A percentile compares a stretch with the other conserved stretches of the same genome.
Evolutionary conservation across 1,140 invertebrate species (phyloP).

Genomic region (Pemphigus obesinymphae): DNA sequence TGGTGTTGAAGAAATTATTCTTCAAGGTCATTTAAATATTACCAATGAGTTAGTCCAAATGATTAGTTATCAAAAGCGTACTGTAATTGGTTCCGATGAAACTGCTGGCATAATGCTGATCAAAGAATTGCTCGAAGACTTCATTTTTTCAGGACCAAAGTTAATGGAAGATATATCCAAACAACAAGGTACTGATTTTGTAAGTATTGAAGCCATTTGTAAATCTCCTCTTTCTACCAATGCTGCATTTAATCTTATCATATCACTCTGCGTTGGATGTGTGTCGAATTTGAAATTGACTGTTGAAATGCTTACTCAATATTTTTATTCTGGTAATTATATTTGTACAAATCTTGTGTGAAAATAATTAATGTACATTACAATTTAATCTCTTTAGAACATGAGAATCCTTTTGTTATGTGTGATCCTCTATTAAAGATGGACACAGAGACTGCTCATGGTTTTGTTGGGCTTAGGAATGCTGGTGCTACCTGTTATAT

Average conservation of each 20-base stretch:
- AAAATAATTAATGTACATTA: neutral
- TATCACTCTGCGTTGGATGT: conserved; percentile 82
- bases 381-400: conserved; percentile 54
- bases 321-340: conserved; percentile 80
- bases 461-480: conserved; percentile 96
- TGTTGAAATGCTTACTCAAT: conserved; percentile 79
- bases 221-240: conserved; percentile 78
- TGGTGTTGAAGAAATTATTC: conserved; percentile 66
- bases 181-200: conserved; percentile 57
- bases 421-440: conserved; percentile 98
- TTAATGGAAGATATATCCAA: conserved; percentile 75
- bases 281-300: conserved; percentile 86
- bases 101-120: conserved; percentile 62
- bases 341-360: no score
- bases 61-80: conserved; percentile 77
- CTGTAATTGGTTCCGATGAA: conserved; percentile 71
- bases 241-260: conserved; percentile 87
- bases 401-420: conserved; percentile 76
- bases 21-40: conserved; percentile 89
- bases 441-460: conserved; percentile 77
- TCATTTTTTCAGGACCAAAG: conserved; percentile 91
- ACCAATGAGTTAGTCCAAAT: conserved; percentile 85
- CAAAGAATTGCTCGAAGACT: conserved; percentile 88
- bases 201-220: conserved; percentile 72
- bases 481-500: conserved; percentile 99